phyloP scores from a whole-genome alignment of 2,888 invertebrate species.

The Caenorhabditis sp. region DNA sequence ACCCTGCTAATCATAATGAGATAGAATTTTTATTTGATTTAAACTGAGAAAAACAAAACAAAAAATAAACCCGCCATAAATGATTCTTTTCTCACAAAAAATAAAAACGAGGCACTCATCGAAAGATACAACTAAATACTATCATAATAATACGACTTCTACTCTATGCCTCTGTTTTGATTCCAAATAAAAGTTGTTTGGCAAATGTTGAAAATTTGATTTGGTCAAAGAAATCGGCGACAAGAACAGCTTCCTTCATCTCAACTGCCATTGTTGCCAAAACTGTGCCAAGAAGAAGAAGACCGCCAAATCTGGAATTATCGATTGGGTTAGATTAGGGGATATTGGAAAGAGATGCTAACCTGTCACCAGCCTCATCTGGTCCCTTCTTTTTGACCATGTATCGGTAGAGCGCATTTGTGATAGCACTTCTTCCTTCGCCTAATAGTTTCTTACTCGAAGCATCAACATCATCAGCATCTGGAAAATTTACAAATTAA shows the following conservation, averaged over 20 bases:
- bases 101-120: background rate
- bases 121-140: background rate
- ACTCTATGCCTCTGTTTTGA: slow-evolving; percentile 34
- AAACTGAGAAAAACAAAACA: background rate
- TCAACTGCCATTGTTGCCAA: slow-evolving; percentile 70
- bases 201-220: slow-evolving; percentile 66
- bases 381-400: slow-evolving; percentile 62
- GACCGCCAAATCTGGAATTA: slow-evolving; percentile 59
- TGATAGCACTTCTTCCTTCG: slow-evolving; percentile 60
- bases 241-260: slow-evolving; percentile 69
- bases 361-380: slow-evolving; percentile 66
- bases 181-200: slow-evolving; percentile 64
- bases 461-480: slow-evolving; percentile 66
- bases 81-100: background rate
- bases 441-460: slow-evolving; percentile 53
- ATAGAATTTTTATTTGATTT: background rate
- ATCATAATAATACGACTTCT: background rate
- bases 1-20: no score
- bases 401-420: slow-evolving; percentile 68
- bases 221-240: slow-evolving; percentile 70
- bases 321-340: background rate
- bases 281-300: slow-evolving; percentile 67
- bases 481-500: slow-evolving; percentile 22
- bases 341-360: background rate
- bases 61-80: background rate